Evolutionary conservation across 2,888 invertebrate genomes (phyloP), one percentile per base, ranked within the genome.

Genomic region (Seira sanloemensis): DNA sequence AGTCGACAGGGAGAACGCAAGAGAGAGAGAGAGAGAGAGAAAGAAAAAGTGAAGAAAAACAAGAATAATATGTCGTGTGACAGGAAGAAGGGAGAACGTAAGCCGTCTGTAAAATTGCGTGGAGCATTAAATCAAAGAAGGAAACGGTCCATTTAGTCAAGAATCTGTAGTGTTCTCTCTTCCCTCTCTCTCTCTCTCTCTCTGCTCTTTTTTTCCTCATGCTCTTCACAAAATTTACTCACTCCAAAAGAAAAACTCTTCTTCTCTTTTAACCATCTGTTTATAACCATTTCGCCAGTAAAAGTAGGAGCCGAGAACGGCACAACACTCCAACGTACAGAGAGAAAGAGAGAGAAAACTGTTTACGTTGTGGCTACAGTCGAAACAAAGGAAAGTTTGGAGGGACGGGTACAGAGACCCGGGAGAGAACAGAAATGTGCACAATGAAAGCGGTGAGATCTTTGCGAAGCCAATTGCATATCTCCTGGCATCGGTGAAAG

Each of bases 131-230:
- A 88, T 88, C 87, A 88, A 87, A 86, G 83, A 86, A 88, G 87
- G 85, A 87, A 88, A 86, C 88, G 87, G 87, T 88, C 87, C 88
- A 88, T 88, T 88, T 88, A 88, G 88, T 88, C 88, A 88, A 86
- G 85, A 79, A 79, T 85, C 84, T 85, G 78, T 37, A 37, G 73
- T 80, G 77, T 74, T 80, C 72, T 80, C 86, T 78, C 84, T 85
- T 77, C 82, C 78, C 85, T 86, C 12, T 37, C 12, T 71, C 80
- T 72, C 67, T 76, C 66, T 66, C 27, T 78, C 54, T 77, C 50
- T 71, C 62, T 67, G n/a, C 46, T 50, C 16, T 54, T 67, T 65
- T 65, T 19, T 18, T 23, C 75, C 72, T 78, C 65, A 76, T 82
- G 58, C 85, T 85, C 81, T 78, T 82, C 78, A 75, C 74, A 78